Evolutionary conservation across 2,113 vertebrate species (phyloP).

Genomic region (Ginglymostoma cirratum): DNA sequence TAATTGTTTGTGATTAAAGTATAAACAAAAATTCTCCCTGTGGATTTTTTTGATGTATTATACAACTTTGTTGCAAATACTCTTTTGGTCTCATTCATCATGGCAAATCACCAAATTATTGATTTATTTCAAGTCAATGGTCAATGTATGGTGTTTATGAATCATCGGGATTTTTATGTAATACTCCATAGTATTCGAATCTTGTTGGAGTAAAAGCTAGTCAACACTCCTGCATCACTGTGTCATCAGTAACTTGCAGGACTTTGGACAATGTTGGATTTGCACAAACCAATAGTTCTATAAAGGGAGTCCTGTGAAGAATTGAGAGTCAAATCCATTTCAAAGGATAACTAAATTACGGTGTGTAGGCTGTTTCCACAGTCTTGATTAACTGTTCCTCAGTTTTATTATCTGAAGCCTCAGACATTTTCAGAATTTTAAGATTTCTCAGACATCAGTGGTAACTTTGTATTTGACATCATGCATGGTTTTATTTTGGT

Average conservation of each 20-base stretch:
- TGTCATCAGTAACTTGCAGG: neutral
- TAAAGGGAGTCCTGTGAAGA: neutral
- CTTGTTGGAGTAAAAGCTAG: neutral
- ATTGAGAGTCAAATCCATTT: neutral
- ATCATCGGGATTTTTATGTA: neutral
- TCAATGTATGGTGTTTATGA: neutral
- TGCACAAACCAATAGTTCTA: neutral
- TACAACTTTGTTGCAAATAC: neutral
- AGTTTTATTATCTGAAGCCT: neutral
- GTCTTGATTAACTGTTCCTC: neutral
- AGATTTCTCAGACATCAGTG: neutral
- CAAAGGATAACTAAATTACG: neutral
- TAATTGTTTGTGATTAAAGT: constrained; percentile 4
- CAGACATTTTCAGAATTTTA: neutral
- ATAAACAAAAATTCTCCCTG: neutral
- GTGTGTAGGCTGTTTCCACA: neutral
- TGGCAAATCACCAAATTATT: neutral
- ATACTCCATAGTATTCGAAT: neutral
- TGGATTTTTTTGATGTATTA: constrained; percentile 15
- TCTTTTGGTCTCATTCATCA: neutral
- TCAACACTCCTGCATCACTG: neutral
- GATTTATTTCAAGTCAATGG: neutral
- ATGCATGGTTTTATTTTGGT: neutral
- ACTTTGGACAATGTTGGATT: neutral
- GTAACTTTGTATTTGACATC: neutral